These are phyloP conservation scores for Aleiodes sp. DNA, from an alignment of 1,140 invertebrate species.

Conservation along the genomic window DNA sequence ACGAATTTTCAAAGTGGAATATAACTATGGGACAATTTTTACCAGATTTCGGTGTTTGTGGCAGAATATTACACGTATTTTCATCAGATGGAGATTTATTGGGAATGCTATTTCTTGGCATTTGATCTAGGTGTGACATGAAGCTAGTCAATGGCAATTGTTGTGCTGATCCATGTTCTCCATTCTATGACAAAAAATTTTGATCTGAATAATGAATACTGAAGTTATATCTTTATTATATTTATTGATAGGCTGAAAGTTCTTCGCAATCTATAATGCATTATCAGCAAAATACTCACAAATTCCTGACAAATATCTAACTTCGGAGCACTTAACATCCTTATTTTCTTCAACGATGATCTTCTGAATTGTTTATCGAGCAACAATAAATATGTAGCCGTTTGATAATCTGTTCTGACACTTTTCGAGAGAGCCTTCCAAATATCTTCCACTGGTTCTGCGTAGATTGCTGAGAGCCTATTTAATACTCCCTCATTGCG, in stretches of 20 bases:
- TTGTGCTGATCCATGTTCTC: not conserved
- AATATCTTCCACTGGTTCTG: slow-evolving; percentile 55
- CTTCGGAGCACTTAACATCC: slow-evolving; percentile 52
- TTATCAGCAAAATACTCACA: slow-evolving; percentile 29
- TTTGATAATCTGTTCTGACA: slow-evolving; percentile 80
- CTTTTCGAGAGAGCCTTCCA: slow-evolving; percentile 66
- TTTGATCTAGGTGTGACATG: slow-evolving; percentile 55
- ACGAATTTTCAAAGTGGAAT: too few species aligned
- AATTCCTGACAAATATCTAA: slow-evolving; percentile 46
- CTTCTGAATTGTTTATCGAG: slow-evolving; percentile 74
- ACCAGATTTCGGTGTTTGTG: slow-evolving; percentile 40
- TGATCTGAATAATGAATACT: not conserved
- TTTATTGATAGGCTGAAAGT: not conserved
- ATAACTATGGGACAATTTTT: too few species aligned
- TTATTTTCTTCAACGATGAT: slow-evolving; percentile 56
- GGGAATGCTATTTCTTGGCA: slow-evolving; percentile 44
- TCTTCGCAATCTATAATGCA: not conserved
- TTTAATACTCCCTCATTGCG: slow-evolving; percentile 75
- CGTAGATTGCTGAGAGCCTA: slow-evolving; percentile 70
- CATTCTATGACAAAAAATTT: not conserved
- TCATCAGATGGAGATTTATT: slow-evolving; percentile 34
- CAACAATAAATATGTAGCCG: slow-evolving; percentile 82
- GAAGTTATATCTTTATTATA: not conserved
- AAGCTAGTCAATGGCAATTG: slow-evolving; percentile 42
- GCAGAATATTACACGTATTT: slow-evolving; percentile 37